Evolutionary conservation across 1,140 invertebrate species (phyloP).

Genomic region (Heliconius congener): DNA sequence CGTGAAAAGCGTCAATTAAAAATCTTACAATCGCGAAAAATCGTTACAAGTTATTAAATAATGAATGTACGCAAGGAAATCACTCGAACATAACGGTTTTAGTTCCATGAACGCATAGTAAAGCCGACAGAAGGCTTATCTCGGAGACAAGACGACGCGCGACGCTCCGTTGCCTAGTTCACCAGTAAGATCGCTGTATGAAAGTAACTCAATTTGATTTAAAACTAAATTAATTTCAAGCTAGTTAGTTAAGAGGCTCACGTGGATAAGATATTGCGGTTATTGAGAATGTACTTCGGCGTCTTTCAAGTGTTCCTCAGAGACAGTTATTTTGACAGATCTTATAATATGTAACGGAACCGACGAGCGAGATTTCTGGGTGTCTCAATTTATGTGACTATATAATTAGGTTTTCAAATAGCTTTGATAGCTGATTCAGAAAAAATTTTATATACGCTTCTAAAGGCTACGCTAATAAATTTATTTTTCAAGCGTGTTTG

Average conservation of each 20-base stretch:
- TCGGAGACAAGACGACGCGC: constrained; percentile 57
- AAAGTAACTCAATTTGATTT: constrained; percentile 70
- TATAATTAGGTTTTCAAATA: background rate
- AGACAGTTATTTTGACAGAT: constrained; percentile 25
- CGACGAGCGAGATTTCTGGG: background rate
- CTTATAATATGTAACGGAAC: constrained; percentile 11
- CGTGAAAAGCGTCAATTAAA: background rate
- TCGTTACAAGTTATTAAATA: background rate
- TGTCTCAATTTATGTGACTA: background rate
- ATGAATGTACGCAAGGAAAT: constrained; percentile 9
- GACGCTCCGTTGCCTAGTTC: constrained; percentile 39
- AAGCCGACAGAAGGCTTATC: constrained; percentile 45
- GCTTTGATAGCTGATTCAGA: background rate
- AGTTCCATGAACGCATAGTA: constrained; percentile 38
- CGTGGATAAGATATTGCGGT: constrained; percentile 38
- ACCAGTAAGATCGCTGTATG: constrained; percentile 17
- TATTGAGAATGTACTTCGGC: constrained; percentile 26
- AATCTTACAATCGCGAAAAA: background rate
- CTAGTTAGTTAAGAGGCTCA: constrained; percentile 39
- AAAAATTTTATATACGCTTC: background rate
- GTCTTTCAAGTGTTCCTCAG: background rate
- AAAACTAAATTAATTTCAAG: constrained; percentile 62
- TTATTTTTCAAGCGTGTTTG: background rate
- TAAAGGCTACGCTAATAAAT: background rate
- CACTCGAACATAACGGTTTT: constrained; percentile 30